These are phyloP conservation scores for Lepidocyrtoides sp. DNA, from an alignment of 2,888 invertebrate species.

Conservation along the genomic window DNA sequence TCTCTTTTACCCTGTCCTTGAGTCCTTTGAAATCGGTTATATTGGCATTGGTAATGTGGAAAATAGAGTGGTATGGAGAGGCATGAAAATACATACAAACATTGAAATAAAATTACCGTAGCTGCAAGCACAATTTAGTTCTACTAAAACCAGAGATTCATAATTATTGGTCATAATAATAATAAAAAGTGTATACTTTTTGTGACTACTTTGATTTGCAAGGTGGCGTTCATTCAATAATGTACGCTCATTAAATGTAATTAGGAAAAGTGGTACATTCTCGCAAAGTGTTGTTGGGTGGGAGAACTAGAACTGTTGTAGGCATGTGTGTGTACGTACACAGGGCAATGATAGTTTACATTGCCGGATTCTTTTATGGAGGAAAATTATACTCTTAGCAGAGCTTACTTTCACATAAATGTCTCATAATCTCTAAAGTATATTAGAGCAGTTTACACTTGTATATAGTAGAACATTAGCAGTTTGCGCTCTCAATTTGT, in stretches of 20 bases:
- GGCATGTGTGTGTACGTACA: no score
- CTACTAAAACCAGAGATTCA: not conserved
- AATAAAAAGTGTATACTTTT: not conserved
- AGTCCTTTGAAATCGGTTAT: not conserved
- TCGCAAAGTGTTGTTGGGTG: conserved; percentile 10
- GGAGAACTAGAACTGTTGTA: no score
- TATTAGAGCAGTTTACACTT: no score
- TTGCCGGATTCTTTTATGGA: no score
- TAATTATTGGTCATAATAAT: not conserved
- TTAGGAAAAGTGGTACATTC: conserved; percentile 39
- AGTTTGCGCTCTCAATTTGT: not conserved
- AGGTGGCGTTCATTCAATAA: conserved; percentile 1
- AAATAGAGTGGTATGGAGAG: not conserved
- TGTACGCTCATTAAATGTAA: conserved; percentile 13
- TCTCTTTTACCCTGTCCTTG: not conserved
- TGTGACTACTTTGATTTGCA: conserved; percentile 16
- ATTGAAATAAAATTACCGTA: not conserved
- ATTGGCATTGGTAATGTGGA: not conserved
- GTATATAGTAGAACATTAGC: no score
- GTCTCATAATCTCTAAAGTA: no score
- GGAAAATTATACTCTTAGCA: no score
- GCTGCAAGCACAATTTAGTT: not conserved
- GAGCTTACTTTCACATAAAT: no score
- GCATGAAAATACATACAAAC: not conserved
- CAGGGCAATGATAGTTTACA: no score